These are phyloP conservation scores for Novumbra hubbsi DNA, from an alignment of 2,797 vertebrate species.

Conservation along the genomic window DNA sequence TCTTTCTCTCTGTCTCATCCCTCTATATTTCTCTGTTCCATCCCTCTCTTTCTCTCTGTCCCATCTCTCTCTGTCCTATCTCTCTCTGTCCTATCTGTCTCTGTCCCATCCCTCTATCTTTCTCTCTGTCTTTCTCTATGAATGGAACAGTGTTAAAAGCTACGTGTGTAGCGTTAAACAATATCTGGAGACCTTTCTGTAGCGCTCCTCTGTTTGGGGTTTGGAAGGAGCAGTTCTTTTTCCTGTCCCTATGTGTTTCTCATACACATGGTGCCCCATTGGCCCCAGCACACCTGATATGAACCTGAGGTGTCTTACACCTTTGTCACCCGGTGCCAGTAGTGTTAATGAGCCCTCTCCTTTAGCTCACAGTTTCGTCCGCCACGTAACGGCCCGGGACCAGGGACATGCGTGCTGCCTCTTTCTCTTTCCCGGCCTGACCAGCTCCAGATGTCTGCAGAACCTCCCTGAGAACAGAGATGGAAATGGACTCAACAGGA, in stretches of 20 bases:
- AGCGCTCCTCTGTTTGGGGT: conserved; percentile 62
- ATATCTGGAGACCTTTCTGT: conserved; percentile 61
- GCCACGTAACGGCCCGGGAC: background rate
- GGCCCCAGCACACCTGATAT: conserved; percentile 21
- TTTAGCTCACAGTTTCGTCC: background rate
- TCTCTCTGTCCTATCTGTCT: background rate
- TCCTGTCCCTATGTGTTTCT: background rate
- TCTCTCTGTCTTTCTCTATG: conserved; percentile 44
- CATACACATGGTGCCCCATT: conserved; percentile 35
- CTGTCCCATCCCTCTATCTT: too few relatives aligned
- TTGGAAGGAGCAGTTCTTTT: conserved; percentile 43
- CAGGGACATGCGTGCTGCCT: background rate
- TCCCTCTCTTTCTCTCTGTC: conserved; percentile 36
- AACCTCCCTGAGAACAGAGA: conserved; percentile 22
- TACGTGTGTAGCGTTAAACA: conserved; percentile 63
- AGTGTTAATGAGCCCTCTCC: background rate
- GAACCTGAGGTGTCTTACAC: background rate
- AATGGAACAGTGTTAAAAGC: conserved; percentile 67
- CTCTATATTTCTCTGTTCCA: too few relatives aligned
- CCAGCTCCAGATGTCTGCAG: conserved; percentile 61
- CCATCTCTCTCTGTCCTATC: background rate
- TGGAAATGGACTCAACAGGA: conserved; percentile 58
- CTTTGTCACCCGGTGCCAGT: background rate
- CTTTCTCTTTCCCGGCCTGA: conserved; percentile 25
- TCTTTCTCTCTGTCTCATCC: background rate